Base-by-base conservation (phyloP, 2,888 invertebrate species). In the Fragum sueziense region DNA sequence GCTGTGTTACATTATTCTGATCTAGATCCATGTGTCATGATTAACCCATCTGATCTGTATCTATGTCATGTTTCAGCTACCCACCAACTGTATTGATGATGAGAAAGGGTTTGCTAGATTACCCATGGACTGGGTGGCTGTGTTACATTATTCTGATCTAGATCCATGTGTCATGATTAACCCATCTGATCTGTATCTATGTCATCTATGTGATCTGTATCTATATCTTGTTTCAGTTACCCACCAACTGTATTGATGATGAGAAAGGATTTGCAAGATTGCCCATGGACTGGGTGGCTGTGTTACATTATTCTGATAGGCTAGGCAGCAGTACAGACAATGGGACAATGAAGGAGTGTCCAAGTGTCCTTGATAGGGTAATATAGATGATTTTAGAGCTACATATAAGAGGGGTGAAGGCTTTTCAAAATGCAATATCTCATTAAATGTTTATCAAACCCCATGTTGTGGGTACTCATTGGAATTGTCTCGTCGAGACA, bases 311-410 rank as follows among this genome's bases (percentile, higher is more conserved):
- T 70, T 76, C 85, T 27, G 87, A 88, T 52, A 59, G 75, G 31
- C 78, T 85, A 6, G 83, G 82, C 3, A 84, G 82, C 22, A 81
- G 69, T 29, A 78, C 84, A 33, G 85, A 82, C 22, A 84, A 85
- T 52, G 79, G 80, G 3, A 80, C 78, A 22, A 73, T 80, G 1
- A 68, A 74, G 22, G 86, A 87, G 14, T 90, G 89, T 76, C 87
- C 88, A n/a, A 85, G 86, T 61, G 88, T 90, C 17, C 83, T 90
- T 37, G 90, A 90, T 59, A 87, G 89, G 86, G 90, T 90, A 69
- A 29, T 22, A 57, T n/a, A n/a, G 9, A 11, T 41, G 41, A n/a
- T n/a, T n/a, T n/a, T n/a, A n/a, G n/a, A n/a, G n/a, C n/a, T n/a
- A n/a, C n/a, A n/a, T n/a, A n/a, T n/a, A n/a, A n/a, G n/a, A n/a